Base-by-base conservation (phyloP, 2,888 invertebrate genomes). In the Rhingia rostrata region DNA sequence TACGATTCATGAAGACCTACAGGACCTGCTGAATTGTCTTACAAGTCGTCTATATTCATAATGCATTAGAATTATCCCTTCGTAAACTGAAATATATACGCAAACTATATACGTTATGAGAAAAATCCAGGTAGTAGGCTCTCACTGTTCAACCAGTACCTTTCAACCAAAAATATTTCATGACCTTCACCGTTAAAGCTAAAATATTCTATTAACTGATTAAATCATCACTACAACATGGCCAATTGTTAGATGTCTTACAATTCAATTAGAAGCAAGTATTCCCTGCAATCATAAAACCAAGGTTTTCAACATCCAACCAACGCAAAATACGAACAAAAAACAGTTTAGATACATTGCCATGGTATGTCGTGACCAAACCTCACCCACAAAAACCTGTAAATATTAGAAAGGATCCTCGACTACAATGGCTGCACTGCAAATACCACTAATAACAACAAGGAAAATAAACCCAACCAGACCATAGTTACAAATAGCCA, bases 401-500 rank as follows among this genome's bases (percentile, higher is more conserved):
- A 53, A 64, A 45, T 33, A 56, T 47, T 33, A 56, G 56, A 56
- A 64, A 56, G 64, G 64, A 74, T 72, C 60, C 37, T 37, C n/a
- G 9, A 43, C 67, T 7, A 39, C 22, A 49, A 60, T 60, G 47
- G 37, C 9, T 37, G 41, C 41, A 41, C 39, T 43, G 51, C 41
- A 41, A 39, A 39, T 14, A 22, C 49, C 12, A 63, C 10, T 12
- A 54, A 53, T 51, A 53, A 64, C 63, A 49, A 49, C 47, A 33
- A 9, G 7, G 9, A 6, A 10, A 5, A 6, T 22, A 35, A 10
- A 4, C n/a, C 6, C 33, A 41, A 6, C 14, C 1, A 66, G 22
- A n/a, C 33, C 32, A 30, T 45, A 22, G 51, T 60, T 43, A 75
- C 66, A 77, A 77, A 61, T 61, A 32, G 47, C 77, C 22, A 63